Evolutionary conservation across 2,888 invertebrate species (phyloP).

Genomic region (Drosophila helvetica): DNA sequence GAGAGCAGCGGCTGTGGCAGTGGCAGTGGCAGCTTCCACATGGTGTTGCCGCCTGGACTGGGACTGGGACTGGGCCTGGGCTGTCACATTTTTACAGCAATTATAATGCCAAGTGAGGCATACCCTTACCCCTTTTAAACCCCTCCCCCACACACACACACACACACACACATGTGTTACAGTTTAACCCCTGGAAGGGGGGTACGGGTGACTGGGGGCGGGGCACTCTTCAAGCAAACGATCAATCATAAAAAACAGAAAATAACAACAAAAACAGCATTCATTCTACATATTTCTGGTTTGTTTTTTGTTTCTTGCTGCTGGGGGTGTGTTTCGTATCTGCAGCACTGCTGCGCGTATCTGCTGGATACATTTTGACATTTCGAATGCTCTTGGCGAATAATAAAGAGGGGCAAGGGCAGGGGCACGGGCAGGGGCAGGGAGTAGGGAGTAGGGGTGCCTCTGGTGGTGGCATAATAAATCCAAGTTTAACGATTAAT

Average conservation of each 20-base stretch:
- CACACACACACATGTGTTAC: constrained; percentile 55
- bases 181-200: constrained; percentile 56
- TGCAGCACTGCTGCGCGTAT: neutral
- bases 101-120: constrained; percentile 44
- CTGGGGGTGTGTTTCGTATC: neutral
- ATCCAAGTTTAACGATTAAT: constrained; percentile 52
- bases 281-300: constrained; percentile 8
- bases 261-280: constrained; percentile 4
- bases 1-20: neutral
- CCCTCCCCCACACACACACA: constrained; percentile 8
- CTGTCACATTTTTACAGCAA: constrained; percentile 58
- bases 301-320: constrained; percentile 19
- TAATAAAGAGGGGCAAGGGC: constrained; percentile 32
- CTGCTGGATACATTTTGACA: constrained; percentile 39
- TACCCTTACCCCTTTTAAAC: constrained; percentile 17
- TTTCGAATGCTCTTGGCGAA: constrained; percentile 56
- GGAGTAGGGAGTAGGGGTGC: constrained; percentile 32
- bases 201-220: no score
- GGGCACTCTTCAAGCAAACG: constrained; percentile 62
- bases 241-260: constrained; percentile 69
- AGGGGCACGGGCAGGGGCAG: no score
- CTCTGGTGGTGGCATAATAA: constrained; percentile 27
- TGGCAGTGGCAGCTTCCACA: neutral
- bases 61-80: constrained; percentile 3
- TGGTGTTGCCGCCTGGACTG: neutral